These are phyloP conservation scores for Lepidurus couesii DNA, from an alignment of 1,140 invertebrate species.

Conservation along the genomic window DNA sequence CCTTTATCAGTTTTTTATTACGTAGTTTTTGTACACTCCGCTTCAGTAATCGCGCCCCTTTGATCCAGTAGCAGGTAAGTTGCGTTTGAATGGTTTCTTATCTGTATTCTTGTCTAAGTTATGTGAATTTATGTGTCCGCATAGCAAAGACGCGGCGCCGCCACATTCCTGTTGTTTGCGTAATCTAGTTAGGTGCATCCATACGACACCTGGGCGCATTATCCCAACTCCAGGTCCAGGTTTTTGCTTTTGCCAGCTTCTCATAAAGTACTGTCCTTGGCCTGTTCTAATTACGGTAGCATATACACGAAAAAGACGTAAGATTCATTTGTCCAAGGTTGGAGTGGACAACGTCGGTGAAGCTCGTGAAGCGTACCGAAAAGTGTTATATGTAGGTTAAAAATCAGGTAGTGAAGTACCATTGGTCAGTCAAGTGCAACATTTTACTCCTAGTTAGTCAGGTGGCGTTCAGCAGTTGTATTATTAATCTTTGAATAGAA, in stretches of 20 bases:
- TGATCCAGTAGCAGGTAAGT: not conserved
- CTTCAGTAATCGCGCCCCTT: not conserved
- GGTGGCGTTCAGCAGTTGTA: too few species aligned
- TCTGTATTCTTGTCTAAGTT: too few species aligned
- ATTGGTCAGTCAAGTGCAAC: not conserved
- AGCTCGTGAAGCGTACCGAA: not conserved
- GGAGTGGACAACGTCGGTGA: not conserved
- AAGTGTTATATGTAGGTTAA: not conserved
- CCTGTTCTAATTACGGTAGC: not conserved
- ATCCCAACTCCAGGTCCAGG: not conserved
- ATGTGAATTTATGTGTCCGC: not conserved
- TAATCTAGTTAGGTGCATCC: not conserved
- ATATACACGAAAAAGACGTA: not conserved
- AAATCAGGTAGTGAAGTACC: not conserved
- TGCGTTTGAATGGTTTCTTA: not conserved
- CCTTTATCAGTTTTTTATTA: not conserved
- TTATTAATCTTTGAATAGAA: not conserved
- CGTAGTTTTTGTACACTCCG: not conserved
- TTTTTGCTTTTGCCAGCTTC: not conserved
- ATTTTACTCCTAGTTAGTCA: not conserved
- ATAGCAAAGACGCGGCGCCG: not conserved
- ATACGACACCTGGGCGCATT: not conserved
- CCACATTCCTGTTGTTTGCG: not conserved
- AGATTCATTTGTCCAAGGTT: not conserved
- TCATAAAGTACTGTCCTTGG: not conserved